Conservation (phyloP, 2,113 vertebrate species). For the Alosa alosa region DNA sequence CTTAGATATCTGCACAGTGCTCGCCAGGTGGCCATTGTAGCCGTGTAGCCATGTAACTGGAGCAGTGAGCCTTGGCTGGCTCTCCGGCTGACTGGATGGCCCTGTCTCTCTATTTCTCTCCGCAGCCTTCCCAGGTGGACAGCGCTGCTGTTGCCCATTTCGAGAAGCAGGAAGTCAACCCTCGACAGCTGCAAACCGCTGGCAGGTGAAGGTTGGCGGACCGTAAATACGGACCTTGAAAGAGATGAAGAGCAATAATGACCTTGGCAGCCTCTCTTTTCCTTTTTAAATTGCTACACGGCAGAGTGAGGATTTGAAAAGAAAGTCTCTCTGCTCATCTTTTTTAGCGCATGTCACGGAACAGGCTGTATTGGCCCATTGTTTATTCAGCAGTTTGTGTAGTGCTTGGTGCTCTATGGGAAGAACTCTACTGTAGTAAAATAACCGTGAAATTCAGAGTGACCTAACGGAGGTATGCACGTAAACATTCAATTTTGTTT, state of each 20-base stretch:
- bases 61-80: not conserved
- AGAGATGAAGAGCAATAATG: not conserved
- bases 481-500: not conserved
- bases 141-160: not conserved
- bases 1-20: not conserved
- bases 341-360: not conserved
- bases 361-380: not conserved
- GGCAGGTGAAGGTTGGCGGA: slow-evolving; percentile 25
- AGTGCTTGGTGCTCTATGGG: not conserved
- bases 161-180: not conserved
- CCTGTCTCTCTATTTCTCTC: not conserved
- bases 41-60: not conserved
- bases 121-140: not conserved
- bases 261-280: not conserved
- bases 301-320: not conserved
- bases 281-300: not conserved
- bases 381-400: not conserved
- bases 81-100: not conserved
- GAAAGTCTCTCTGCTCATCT: not conserved
- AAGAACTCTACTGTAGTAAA: not conserved
- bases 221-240: slow-evolving; percentile 26
- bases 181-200: slow-evolving; percentile 15
- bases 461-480: not conserved
- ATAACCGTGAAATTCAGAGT: not conserved
- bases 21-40: not conserved